phyloP scores from a whole-genome alignment of 2,888 invertebrate species.

The Athalia rosae region DNA sequence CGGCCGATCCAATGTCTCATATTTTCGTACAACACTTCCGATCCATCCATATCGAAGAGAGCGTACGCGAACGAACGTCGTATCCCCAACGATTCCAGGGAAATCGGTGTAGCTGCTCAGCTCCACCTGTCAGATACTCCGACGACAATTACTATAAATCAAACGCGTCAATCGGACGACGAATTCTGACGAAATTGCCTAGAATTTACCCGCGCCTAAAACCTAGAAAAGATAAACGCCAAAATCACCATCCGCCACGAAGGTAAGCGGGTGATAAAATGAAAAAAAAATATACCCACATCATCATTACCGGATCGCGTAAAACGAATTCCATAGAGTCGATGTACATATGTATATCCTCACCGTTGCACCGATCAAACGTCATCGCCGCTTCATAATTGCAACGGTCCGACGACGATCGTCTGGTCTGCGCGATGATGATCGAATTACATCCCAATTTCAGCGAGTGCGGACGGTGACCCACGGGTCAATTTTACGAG shows the following conservation, averaged over 20 bases:
- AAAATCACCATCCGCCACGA: slow-evolving; percentile 9
- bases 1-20: too few relatives aligned
- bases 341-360: neutral
- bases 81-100: slow-evolving; percentile 1
- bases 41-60: too few relatives aligned
- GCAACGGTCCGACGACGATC: slow-evolving; percentile 19
- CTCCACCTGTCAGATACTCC: slow-evolving; percentile 18
- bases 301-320: neutral
- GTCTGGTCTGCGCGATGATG: slow-evolving; percentile 2
- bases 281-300: too few relatives aligned
- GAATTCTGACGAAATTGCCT: slow-evolving; percentile 2
- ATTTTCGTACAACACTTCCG: too few relatives aligned
- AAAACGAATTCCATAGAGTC: neutral
- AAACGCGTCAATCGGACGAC: slow-evolving; percentile 19
- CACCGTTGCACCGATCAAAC: neutral
- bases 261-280: too few relatives aligned
- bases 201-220: slow-evolving; percentile 24
- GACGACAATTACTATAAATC: slow-evolving; percentile 25
- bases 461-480: neutral
- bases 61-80: slow-evolving; percentile 21
- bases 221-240: slow-evolving; percentile 15
- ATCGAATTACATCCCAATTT: slow-evolving; percentile 27
- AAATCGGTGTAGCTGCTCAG: neutral
- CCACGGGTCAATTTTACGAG: slow-evolving; percentile 20
- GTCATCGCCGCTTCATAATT: neutral